These are phyloP conservation scores for Calyptomena viridis DNA, from an alignment of 2,113 vertebrate species.

Conservation along the genomic window DNA sequence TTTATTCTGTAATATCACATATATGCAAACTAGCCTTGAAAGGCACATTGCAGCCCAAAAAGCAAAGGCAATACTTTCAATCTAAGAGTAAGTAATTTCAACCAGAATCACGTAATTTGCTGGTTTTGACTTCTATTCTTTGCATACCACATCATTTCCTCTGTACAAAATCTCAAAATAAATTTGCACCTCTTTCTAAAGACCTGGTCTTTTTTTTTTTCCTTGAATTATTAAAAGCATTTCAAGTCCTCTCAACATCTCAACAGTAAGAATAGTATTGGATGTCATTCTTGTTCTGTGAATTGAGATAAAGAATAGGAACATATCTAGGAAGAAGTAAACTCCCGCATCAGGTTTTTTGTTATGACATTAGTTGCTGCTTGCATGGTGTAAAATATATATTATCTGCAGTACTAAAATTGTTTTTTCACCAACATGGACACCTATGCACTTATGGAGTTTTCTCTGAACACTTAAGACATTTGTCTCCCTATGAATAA, in stretches of 20 bases:
- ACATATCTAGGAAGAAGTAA: background rate
- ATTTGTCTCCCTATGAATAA: background rate
- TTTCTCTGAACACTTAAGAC: background rate
- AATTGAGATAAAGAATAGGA: background rate
- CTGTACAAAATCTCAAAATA: background rate
- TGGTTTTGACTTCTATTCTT: background rate
- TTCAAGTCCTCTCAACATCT: background rate
- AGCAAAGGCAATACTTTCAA: background rate
- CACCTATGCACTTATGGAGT: background rate
- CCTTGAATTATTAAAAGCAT: background rate
- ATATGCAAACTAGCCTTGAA: background rate
- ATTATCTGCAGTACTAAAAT: background rate
- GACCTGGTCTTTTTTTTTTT: background rate
- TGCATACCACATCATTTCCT: background rate
- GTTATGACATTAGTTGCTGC: background rate
- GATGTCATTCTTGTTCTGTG: fast-evolving
- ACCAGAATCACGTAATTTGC: background rate
- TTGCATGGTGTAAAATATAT: background rate
- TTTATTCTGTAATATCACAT: background rate
- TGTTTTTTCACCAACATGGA: background rate
- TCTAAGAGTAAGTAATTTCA: background rate
- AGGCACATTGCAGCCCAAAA: background rate
- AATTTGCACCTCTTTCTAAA: background rate
- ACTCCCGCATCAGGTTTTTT: background rate
- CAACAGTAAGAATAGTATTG: background rate